These are phyloP conservation scores for Panthera tigris DNA, from an alignment of 2,113 vertebrate species.

Conservation along the genomic window DNA sequence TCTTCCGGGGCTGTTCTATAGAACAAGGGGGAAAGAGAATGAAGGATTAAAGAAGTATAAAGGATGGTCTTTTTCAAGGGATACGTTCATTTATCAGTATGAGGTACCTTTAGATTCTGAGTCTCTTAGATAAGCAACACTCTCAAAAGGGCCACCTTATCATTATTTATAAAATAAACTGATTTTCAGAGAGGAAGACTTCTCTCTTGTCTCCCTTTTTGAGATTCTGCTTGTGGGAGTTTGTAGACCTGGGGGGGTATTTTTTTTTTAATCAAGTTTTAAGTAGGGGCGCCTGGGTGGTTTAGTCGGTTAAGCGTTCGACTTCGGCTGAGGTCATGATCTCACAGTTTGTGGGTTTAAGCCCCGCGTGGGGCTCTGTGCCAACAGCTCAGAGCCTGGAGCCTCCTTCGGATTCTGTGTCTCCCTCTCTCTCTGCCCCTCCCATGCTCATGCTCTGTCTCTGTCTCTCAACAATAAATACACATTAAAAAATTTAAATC, in stretches of 20 bases:
- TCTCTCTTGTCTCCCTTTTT: neutral
- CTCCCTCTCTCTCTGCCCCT: too few relatives aligned
- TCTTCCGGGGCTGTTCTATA: neutral
- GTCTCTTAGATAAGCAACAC: neutral
- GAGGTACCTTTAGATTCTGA: neutral
- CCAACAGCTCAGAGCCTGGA: too few relatives aligned
- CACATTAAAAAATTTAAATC: neutral
- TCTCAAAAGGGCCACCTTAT: neutral
- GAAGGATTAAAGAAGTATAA: slow-evolving; percentile 7
- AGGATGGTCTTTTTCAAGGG: neutral
- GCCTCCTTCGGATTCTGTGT: too few relatives aligned
- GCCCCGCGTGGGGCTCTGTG: too few relatives aligned
- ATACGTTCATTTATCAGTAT: neutral
- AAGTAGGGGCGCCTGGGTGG: too few relatives aligned
- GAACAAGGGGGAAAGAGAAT: neutral
- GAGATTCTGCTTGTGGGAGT: slow-evolving; percentile 31
- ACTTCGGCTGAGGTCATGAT: too few relatives aligned
- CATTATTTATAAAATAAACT: slow-evolving; percentile 43
- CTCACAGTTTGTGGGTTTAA: too few relatives aligned
- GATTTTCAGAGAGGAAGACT: neutral
- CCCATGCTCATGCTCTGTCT: too few relatives aligned
- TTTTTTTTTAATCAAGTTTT: neutral
- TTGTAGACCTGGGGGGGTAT: neutral
- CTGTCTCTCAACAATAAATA: too few relatives aligned
- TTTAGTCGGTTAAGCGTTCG: too few relatives aligned